These are phyloP conservation scores for Tinea pellionella DNA, from an alignment of 2,888 invertebrate species.

Conservation along the genomic window DNA sequence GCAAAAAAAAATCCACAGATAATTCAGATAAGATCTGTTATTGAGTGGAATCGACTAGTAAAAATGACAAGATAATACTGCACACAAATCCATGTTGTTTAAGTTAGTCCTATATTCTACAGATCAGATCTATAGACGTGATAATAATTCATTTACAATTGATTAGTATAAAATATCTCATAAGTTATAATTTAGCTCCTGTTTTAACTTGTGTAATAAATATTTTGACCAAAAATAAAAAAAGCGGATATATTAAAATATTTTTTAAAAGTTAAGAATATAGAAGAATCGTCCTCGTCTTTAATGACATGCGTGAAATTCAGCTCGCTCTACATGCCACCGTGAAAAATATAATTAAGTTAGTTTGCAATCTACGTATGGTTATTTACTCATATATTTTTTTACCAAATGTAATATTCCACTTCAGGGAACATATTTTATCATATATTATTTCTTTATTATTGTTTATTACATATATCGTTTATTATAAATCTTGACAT, in stretches of 20 bases:
- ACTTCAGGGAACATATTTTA: too few species aligned
- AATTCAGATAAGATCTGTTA: neutral
- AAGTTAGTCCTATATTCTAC: neutral
- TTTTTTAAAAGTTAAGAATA: neutral
- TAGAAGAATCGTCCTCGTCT: neutral
- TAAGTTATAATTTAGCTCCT: neutral
- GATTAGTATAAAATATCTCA: neutral
- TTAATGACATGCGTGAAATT: conserved; percentile 1
- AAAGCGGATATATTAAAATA: neutral
- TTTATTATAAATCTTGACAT: neutral
- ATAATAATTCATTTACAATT: neutral
- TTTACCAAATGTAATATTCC: too few species aligned
- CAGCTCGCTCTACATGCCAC: neutral
- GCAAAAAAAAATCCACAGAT: neutral
- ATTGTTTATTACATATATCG: neutral
- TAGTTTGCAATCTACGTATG: neutral
- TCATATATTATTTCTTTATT: too few species aligned
- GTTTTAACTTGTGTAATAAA: neutral
- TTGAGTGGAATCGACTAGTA: neutral
- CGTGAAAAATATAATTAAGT: neutral
- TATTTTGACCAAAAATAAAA: neutral
- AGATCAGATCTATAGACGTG: neutral
- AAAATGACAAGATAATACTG: neutral
- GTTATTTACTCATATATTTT: too few species aligned
- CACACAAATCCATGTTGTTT: neutral